Conservation (phyloP, 2,797 vertebrate species). For the Oceanodroma leucorhoa region DNA sequence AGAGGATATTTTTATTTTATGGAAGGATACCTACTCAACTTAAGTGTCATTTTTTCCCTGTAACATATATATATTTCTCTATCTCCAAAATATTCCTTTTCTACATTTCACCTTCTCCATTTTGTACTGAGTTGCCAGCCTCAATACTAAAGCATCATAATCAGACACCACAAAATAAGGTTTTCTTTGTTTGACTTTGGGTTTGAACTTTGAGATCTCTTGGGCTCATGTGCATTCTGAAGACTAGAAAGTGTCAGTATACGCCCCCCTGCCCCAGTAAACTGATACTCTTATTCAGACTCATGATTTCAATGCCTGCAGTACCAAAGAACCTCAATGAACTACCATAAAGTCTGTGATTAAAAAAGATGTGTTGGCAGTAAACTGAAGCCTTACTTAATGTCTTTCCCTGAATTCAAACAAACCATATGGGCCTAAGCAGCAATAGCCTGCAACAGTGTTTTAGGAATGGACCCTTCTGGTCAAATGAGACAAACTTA, state of each 20-base stretch:
- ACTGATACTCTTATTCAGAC: neutral
- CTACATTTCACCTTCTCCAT: neutral
- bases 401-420: neutral
- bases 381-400: neutral
- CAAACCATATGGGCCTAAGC: neutral
- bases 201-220: neutral
- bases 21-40: neutral
- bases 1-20: neutral
- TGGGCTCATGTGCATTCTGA: neutral
- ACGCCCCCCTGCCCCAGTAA: rapidly evolving
- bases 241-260: neutral
- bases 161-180: neutral
- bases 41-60: neutral
- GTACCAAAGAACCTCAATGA: neutral
- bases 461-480: neutral
- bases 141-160: neutral
- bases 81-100: neutral
- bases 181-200: neutral
- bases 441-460: neutral
- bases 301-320: neutral
- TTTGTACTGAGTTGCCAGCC: neutral
- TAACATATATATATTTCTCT: neutral
- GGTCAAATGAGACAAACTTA: neutral
- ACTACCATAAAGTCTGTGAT: neutral
- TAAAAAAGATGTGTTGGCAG: neutral